These are phyloP conservation scores for Papilio polyxenes DNA, from an alignment of 1,140 invertebrate genomes.

Conservation along the genomic window DNA sequence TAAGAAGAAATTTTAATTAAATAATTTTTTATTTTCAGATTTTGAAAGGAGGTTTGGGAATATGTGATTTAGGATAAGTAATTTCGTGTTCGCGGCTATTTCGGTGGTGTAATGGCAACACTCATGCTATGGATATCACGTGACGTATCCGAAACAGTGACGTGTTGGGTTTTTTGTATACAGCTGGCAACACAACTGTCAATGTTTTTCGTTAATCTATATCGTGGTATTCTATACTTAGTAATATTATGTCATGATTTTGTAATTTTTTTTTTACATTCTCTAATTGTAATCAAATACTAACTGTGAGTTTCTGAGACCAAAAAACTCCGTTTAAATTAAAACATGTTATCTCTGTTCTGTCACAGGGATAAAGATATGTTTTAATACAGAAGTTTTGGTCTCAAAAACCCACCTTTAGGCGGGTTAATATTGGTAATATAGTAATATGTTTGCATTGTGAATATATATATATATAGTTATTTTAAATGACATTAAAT, in stretches of 20 bases:
- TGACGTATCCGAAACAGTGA: not conserved
- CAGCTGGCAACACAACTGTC: not conserved
- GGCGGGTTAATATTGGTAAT: too few species aligned
- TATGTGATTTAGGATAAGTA: conserved; percentile 13
- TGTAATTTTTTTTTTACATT: not conserved
- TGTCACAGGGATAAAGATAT: too few species aligned
- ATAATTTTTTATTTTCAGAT: conserved; percentile 6
- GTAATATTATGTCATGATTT: not conserved
- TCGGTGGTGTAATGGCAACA: not conserved
- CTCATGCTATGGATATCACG: not conserved
- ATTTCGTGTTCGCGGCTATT: not conserved
- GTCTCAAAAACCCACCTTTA: too few species aligned
- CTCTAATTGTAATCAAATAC: not conserved
- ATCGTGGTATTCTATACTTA: not conserved
- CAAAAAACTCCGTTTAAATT: too few species aligned
- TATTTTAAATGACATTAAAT: too few species aligned
- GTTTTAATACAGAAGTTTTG: too few species aligned
- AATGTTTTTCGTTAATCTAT: not conserved
- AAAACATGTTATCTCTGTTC: too few species aligned
- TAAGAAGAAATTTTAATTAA: too few species aligned
- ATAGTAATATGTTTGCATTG: too few species aligned
- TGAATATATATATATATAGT: too few species aligned
- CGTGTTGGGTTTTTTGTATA: conserved; percentile 2
- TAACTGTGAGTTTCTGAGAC: too few species aligned
- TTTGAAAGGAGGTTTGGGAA: not conserved